Percentiles rank a stretch among this genome's conserved stretches.
Evolutionary conservation across 2,113 vertebrate species (phyloP).

Genomic region (Notarius quadriscutis): DNA sequence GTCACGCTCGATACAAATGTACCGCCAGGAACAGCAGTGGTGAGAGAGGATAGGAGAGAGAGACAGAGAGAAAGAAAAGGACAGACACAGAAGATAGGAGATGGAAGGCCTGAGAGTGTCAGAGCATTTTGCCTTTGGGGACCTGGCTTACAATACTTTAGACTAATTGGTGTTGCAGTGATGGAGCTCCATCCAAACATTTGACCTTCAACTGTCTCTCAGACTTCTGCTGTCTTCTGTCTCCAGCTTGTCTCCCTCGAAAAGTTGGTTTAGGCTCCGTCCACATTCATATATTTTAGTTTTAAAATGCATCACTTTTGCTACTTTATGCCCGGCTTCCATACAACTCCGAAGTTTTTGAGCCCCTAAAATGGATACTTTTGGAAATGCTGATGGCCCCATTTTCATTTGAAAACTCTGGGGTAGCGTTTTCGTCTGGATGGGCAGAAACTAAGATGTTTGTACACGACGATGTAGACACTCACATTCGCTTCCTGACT

Average conservation of each 20-base stretch:
- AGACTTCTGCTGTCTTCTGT: not conserved
- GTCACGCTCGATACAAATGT: slow-evolving; percentile 58
- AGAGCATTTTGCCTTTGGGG: slow-evolving; percentile 8
- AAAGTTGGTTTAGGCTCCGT: not conserved
- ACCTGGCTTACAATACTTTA: not conserved
- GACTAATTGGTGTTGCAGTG: slow-evolving; percentile 1
- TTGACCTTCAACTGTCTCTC: slow-evolving; percentile 22
- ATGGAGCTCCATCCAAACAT: not conserved
- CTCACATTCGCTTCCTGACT: too few species aligned
- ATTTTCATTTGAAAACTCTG: too few species aligned
- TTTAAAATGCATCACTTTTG: too few species aligned
- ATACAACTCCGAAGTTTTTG: too few species aligned
- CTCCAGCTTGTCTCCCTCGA: not conserved
- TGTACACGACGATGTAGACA: too few species aligned
- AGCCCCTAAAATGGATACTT: too few species aligned
- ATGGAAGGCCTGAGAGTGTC: slow-evolving; percentile 3
- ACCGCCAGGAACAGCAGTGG: slow-evolving; percentile 18
- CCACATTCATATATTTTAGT: too few species aligned
- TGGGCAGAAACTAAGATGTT: too few species aligned
- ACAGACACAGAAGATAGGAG: not conserved
- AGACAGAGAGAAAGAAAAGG: not conserved
- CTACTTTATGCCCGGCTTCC: too few species aligned
- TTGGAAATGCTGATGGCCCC: too few species aligned
- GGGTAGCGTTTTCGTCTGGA: too few species aligned
- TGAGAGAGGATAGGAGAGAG: not conserved